A percentile compares a stretch with the other conserved stretches of the same genome.
These are phyloP conservation scores for Drosophila gunungcola DNA, from an alignment of 1,140 invertebrate species.

Conservation along the genomic window DNA sequence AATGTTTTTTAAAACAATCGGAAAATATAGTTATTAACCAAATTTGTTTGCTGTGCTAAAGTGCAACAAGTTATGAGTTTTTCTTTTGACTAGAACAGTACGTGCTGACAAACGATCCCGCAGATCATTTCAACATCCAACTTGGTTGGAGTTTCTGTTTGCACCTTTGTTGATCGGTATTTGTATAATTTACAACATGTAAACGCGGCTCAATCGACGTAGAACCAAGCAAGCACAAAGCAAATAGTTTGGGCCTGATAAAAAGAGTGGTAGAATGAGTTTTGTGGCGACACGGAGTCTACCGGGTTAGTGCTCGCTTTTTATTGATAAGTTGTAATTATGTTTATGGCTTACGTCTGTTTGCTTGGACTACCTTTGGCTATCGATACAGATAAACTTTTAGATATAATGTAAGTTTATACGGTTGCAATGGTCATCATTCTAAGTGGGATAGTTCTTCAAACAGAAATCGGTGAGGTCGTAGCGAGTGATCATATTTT, in stretches of 20 bases:
- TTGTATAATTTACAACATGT: slow-evolving; percentile 72
- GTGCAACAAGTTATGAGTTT: no score
- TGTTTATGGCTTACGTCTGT: slow-evolving; percentile 62
- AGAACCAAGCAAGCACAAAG: slow-evolving; percentile 20
- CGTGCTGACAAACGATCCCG: no score
- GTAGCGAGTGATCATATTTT: not conserved
- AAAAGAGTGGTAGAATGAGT: slow-evolving; percentile 24
- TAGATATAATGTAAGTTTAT: slow-evolving; percentile 15
- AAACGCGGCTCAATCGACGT: slow-evolving; percentile 43
- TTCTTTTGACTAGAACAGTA: not conserved
- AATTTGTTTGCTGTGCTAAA: no score
- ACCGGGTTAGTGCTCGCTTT: slow-evolving; percentile 42
- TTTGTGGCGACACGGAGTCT: slow-evolving; percentile 67
- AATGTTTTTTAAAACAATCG: no score
- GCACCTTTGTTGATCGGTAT: slow-evolving; percentile 53
- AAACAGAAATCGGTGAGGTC: not conserved
- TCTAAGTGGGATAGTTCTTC: not conserved
- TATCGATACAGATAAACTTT: slow-evolving; percentile 45
- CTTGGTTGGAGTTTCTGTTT: slow-evolving; percentile 7
- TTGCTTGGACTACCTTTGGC: slow-evolving; percentile 64
- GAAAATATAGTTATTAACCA: not conserved
- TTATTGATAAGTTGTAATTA: slow-evolving; percentile 81
- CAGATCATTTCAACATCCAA: not conserved
- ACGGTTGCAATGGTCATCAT: slow-evolving; percentile 10
- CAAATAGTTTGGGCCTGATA: slow-evolving; percentile 38